These are phyloP conservation scores for Pangasius krempfi DNA, from an alignment of 2,797 vertebrate genomes.

Conservation along the genomic window DNA sequence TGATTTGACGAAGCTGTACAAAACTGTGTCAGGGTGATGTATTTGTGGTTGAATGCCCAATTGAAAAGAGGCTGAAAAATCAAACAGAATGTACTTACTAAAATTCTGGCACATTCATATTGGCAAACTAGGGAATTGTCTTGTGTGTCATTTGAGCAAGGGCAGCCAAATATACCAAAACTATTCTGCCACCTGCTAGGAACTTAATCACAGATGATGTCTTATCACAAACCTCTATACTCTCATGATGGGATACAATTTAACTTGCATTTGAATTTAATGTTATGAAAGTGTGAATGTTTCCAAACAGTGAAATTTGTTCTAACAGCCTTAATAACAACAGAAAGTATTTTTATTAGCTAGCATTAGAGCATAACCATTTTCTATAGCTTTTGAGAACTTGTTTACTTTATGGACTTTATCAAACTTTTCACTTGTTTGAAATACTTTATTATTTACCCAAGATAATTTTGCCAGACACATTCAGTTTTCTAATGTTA, in stretches of 20 bases:
- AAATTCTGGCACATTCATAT: background rate
- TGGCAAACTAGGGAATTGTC: background rate
- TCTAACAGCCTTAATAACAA: background rate
- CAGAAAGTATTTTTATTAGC: background rate
- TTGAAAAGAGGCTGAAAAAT: background rate
- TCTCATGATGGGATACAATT: background rate
- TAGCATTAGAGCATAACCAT: background rate
- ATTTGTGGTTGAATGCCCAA: background rate
- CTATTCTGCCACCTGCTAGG: background rate
- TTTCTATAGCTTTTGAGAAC: background rate
- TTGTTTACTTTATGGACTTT: no score
- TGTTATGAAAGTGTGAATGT: background rate
- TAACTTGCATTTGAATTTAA: background rate
- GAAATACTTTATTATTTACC: background rate
- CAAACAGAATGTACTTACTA: background rate
- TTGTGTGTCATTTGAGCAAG: conserved; percentile 33
- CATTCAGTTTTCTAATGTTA: background rate
- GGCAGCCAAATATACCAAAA: background rate
- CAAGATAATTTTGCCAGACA: background rate
- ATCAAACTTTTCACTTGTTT: no score
- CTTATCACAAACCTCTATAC: no score
- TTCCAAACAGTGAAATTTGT: background rate
- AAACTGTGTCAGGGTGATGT: background rate
- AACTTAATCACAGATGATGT: background rate
- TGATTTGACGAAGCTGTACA: background rate